Base-by-base conservation (phyloP, 2,888 invertebrate species). In the Drosophila mimetica region DNA sequence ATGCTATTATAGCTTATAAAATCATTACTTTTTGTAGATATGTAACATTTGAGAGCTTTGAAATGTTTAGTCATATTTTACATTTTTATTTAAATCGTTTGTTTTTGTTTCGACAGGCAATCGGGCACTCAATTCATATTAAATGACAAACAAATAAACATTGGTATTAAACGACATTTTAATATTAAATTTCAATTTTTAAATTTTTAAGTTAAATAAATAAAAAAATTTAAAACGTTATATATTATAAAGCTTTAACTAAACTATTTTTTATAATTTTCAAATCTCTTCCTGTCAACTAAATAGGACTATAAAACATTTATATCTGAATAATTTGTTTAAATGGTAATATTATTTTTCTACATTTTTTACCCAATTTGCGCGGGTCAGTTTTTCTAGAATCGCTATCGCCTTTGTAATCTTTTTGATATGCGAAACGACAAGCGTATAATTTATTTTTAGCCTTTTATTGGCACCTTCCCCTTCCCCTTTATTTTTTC, bases 381-480 rank as follows among this genome's bases (percentile, higher is more conserved):
- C 28, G 65, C 41, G 36, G 63, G 63, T 64, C 63, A 64, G 63
- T 64, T 37, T 65, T 32, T 25, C n/a, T 1, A 6, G 28, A 39
- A 16, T 42, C 34, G 18, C 39, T 34, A 34, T 60, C 47, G 48
- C 6, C 16, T 2, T 14, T 41, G 32, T 34, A 41, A 63, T 63
- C 48, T 34, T 18, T 41, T 53, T 39, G 16, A 60, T 44, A 44
- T 60, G 60, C 28, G n/a, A 28, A 36, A 16, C 50, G 65, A 14
- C 50, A 13, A 34, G 64, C 16, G 7, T 42, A 25, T 32, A 34
- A 34, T 30, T 52, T 65, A 64, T 65, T 64, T 65, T 36, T 51
- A 64, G 66, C 36, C 18, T 6, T 16, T 18, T 44, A 41, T 42
- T 36, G 50, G 41, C 30, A 44, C 13, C 34, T 16, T 25, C 4